Base-by-base conservation (phyloP, 1,140 invertebrate genomes). In the Cyrtorhinus lividipennis region DNA sequence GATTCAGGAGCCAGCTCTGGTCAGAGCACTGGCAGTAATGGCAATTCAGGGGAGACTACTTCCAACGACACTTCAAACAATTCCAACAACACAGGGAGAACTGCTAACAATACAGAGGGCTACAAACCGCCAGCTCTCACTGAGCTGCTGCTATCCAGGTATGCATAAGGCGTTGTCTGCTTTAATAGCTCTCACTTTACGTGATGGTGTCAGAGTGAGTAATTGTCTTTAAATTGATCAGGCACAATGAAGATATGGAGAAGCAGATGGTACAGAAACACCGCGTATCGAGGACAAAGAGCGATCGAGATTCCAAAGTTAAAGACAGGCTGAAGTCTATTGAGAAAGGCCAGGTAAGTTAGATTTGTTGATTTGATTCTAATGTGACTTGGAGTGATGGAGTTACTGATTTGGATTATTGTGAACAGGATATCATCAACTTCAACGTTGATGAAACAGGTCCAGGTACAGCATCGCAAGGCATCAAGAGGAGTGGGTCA, bases 211-310 rank as follows among this genome's bases (percentile, higher is more conserved):
- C n/a, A n/a, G n/a, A n/a, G n/a, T n/a, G n/a, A n/a, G n/a, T n/a
- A n/a, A n/a, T n/a, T n/a, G n/a, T n/a, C n/a, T n/a, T n/a, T n/a
- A n/a, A n/a, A n/a, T n/a, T n/a, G n/a, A n/a, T 62, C 59, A 82
- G 80, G 65, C 86, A 88, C 67, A 88, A 87, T 70, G 81, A 85
- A 66, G 80, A 86, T 59, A 89, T 88, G 85, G 84, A 88, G 69
- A 86, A 86, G 68, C 75, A 80, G 2, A 83, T 89, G 79, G 75
- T 86, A 10, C 82, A 84, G 67, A 81, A 81, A 59, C 83, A 87
- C 68, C 76, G 80, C 3, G 79, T 85, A 65, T 73, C 79, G n/a
- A 73, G 82, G 18, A 78, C 73, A 1, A 78, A 72, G 48, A 78
- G 76, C 53, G 73, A 68, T 18, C 74, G 74, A 5, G 73, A 68